Percentiles rank a stretch among this genome's conserved stretches.
Conservation (phyloP, 2,113 vertebrate species). For the Lasiurus borealis region DNA sequence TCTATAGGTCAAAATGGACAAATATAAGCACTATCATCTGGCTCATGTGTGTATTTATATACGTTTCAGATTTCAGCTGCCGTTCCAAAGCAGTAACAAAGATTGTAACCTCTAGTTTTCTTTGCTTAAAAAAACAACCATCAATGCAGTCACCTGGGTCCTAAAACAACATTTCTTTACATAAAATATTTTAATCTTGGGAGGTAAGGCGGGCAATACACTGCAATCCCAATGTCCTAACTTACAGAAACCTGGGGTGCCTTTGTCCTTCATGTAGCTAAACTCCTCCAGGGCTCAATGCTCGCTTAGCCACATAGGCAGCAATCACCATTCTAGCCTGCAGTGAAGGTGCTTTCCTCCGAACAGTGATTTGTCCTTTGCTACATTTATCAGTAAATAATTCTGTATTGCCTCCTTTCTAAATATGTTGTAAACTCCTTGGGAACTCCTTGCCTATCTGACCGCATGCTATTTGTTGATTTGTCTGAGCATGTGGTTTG, state of each 20-base stretch:
- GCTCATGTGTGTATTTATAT: not conserved
- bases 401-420: conserved; percentile 44
- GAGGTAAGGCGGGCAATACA: not conserved
- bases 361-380: conserved; percentile 47
- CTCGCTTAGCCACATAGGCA: not conserved
- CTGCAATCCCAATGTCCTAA: not conserved
- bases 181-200: conserved; percentile 49
- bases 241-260: conserved; percentile 41
- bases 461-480: not conserved
- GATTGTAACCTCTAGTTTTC: conserved; percentile 14
- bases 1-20: conserved; percentile 11
- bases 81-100: conserved; percentile 42
- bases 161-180: conserved; percentile 44
- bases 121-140: not conserved
- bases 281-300: not conserved
- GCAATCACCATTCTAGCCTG: not conserved
- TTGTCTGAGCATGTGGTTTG: not conserved
- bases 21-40: not conserved
- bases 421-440: conserved; percentile 49
- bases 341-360: not conserved
- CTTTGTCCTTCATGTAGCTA: not conserved
- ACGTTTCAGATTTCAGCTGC: conserved; percentile 26
- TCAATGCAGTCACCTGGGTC: not conserved
- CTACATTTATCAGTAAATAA: conserved; percentile 29
- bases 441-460: not conserved